These are phyloP conservation scores for Eupeodes corollae DNA, from an alignment of 1,140 invertebrate species.

Conservation along the genomic window DNA sequence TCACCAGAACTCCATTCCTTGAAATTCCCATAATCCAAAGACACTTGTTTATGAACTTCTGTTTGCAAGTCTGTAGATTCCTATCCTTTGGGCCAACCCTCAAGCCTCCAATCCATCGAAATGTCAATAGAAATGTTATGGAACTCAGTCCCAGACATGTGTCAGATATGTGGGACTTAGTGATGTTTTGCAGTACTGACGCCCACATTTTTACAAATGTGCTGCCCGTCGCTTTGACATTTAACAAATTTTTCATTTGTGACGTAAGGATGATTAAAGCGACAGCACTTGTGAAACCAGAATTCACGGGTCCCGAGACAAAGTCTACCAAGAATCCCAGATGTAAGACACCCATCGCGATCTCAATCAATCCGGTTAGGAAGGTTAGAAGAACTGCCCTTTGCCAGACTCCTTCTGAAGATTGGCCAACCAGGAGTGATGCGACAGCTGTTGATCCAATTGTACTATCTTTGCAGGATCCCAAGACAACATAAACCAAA, in stretches of 20 bases:
- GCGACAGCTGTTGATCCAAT: conserved; percentile 82
- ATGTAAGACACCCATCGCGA: conserved; percentile 78
- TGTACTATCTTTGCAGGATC: conserved; percentile 83
- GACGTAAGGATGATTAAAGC: conserved; percentile 83
- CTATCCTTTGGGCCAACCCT: conserved; percentile 45
- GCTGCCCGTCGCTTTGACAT: conserved; percentile 59
- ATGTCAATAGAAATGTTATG: conserved; percentile 53
- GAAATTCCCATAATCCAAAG: conserved; percentile 56
- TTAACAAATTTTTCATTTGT: conserved; percentile 76
- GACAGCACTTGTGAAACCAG: conserved; percentile 86
- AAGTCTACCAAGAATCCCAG: conserved; percentile 87
- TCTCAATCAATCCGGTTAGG: conserved; percentile 66
- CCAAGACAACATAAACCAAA: conserved; percentile 82
- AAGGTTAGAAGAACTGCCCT: conserved; percentile 76
- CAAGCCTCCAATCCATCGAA: conserved; percentile 51
- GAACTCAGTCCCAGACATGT: conserved; percentile 55
- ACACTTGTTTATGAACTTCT: conserved; percentile 40
- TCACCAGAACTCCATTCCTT: conserved; percentile 65
- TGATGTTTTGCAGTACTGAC: conserved; percentile 52
- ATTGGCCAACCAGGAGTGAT: conserved; percentile 70
- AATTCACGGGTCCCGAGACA: conserved; percentile 85
- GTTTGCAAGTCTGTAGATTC: conserved; percentile 39
- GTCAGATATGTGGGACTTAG: conserved; percentile 52
- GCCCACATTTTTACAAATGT: conserved; percentile 65
- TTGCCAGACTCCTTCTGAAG: conserved; percentile 53